Evolutionary conservation across 2,888 invertebrate genomes (phyloP), one percentile per base, ranked within the genome.

Genomic region (Aquatica leii): DNA sequence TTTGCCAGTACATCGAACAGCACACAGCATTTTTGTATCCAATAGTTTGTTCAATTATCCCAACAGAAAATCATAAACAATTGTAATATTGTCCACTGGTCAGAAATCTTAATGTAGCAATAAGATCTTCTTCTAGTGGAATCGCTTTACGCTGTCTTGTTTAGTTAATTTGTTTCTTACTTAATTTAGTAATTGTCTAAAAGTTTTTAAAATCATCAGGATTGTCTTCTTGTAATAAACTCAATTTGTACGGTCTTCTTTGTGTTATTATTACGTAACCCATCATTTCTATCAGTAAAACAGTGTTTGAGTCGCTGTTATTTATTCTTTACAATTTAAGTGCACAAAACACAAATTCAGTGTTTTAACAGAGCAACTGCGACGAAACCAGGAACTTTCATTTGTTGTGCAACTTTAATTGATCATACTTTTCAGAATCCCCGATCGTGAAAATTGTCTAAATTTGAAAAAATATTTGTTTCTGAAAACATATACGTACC

Each of bases 141-240:
- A 31, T 31, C 31, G 31, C 31, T 9, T 31, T 31, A 31, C 31
- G 31, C 31, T 31, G 31, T 31, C 31, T 31, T 31, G 31, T 31
- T 6, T 9, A 31, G 31, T 31, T 31, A 31, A 31, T 31, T 31
- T 31, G 31, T 31, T 9, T 31, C 9, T 31, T 9, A 31, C 31
- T 31, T 6, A 31, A 31, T 31, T n/a, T 9, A 31, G 31, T 31
- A 31, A 31, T 31, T 31, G 9, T 31, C 31, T 31, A 31, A 31
- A 31, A 31, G 31, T 31, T 37, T 37, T 37, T 37, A 11, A 37
- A 37, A 37, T 37, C 37, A 37, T 37, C n/a, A 37, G 37, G 37
- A 4, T 37, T 11, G 11, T 37, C 12, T 11, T 37, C 6, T 37
- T 37, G 37, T 37, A 37, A 11, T 37, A 5, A 37, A 37, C 37